Base-by-base conservation (phyloP, 1,140 invertebrate genomes). In the Odontomachus brunneus region DNA sequence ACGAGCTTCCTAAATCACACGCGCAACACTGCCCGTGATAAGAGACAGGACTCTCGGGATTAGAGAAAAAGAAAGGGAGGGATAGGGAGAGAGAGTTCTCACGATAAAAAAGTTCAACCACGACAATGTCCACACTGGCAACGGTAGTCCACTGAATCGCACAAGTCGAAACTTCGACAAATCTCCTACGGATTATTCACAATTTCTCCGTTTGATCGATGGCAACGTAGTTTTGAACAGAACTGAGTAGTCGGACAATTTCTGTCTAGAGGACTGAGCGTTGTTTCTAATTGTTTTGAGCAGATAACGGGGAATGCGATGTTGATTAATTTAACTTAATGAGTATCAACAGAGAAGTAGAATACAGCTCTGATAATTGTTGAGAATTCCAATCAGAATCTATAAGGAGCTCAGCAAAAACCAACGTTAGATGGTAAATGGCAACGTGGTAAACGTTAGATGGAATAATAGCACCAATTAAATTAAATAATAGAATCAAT, bases 1-100 rank as follows among this genome's bases (percentile, higher is more conserved):
- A 80, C 75, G 66, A 71, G 60, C 60, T 76, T 76, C 74, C 60
- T 76, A 76, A 76, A 76, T 76, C 73, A 76, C 73, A 48, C n/a
- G 44, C 29, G 48, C 62, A 53, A 76, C 60, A 66, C 48, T 29
- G 48, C 19, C 3, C 62, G 19, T 29, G 74, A 76, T 66, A 76
- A 76, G 49, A 76, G 74, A 76, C 60, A 76, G 44, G 19, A 26
- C 48, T 66, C 29, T 29, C 19, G 29, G 74, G 48, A 66, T 76
- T 76, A 66, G 62, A 66, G 48, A 76, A 44, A 44, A 11, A 44
- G 3, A 11, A 11, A 49, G 74, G 26, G n/a, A 14, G 44, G 33
- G 59, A 76, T n/a, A 26, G 19, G 65, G 29, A 51, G 59, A 76
- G 26, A 26, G 19, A 76, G 29, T 5, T 33, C 19, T 66, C 19